Percentiles rank a stretch among this genome's conserved stretches.
Evolutionary conservation across 2,888 invertebrate genomes (phyloP).

Genomic region (Noctua fimbriata): DNA sequence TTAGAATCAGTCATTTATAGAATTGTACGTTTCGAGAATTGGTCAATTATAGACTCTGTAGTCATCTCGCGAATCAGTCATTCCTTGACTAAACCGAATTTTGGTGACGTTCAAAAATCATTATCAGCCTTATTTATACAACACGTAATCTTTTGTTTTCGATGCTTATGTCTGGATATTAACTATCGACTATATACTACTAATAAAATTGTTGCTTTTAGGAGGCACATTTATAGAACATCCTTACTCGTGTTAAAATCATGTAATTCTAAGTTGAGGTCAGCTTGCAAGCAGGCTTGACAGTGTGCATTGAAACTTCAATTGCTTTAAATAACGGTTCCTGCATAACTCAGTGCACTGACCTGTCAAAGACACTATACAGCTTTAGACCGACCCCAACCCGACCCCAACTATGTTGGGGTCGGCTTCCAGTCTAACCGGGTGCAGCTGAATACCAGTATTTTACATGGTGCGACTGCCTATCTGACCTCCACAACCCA

Average conservation of each 20-base stretch:
- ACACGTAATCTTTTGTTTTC: not conserved
- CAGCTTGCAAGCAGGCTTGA: not conserved
- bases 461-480: too few relatives aligned
- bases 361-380: not conserved
- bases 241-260: not conserved
- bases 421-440: too few relatives aligned
- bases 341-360: not conserved
- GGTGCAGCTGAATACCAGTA: too few relatives aligned
- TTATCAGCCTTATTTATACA: not conserved
- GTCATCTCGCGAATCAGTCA: too few relatives aligned
- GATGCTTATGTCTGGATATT: not conserved
- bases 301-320: not conserved
- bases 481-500: too few relatives aligned
- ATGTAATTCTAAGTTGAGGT: not conserved
- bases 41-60: too few relatives aligned
- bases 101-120: not conserved
- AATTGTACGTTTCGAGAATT: too few relatives aligned
- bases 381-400: too few relatives aligned
- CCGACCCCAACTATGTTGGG: too few relatives aligned
- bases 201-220: too few relatives aligned
- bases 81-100: not conserved
- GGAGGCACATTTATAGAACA: not conserved
- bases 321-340: not conserved
- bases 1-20: too few relatives aligned
- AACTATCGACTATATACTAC: not conserved